Conservation (phyloP, 2,113 vertebrate genomes). For the Scomber colias region DNA sequence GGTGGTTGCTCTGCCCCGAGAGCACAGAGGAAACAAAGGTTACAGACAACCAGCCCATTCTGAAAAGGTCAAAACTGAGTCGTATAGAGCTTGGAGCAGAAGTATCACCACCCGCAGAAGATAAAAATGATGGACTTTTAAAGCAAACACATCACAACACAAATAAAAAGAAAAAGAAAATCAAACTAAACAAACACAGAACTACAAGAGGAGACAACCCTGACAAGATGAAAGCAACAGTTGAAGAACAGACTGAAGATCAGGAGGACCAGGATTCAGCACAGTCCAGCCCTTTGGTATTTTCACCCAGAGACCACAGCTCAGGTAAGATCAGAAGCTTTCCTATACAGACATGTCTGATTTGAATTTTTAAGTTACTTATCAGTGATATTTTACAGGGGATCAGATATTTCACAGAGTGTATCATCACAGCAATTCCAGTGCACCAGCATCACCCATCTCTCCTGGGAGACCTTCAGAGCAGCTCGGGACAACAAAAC, state of each 20-base stretch:
- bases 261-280: constrained; percentile 9
- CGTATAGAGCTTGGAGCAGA: neutral
- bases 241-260: constrained; percentile 25
- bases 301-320: constrained; percentile 32
- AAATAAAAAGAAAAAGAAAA: constrained; percentile 36
- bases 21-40: constrained; percentile 15
- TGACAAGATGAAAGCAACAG: neutral
- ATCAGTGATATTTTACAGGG: constrained; percentile 58
- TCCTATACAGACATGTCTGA: neutral
- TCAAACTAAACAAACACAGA: constrained; percentile 5
- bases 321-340: constrained; percentile 55
- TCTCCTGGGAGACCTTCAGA: neutral
- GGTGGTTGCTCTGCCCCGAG: constrained; percentile 67
- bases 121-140: constrained; percentile 6
- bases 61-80: constrained; percentile 46
- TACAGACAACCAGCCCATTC: neutral
- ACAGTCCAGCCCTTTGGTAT: constrained; percentile 46
- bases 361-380: neutral
- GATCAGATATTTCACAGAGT: constrained; percentile 55
- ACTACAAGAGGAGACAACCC: neutral
- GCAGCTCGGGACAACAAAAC: neutral
- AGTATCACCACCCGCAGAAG: constrained; percentile 11
- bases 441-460: neutral
- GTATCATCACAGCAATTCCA: constrained; percentile 15
- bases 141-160: constrained; percentile 8